A percentile compares a stretch with the other conserved stretches of the same genome.
phyloP scores from a whole-genome alignment of 2,113 vertebrate species.

The Oreocharis arfaki region DNA sequence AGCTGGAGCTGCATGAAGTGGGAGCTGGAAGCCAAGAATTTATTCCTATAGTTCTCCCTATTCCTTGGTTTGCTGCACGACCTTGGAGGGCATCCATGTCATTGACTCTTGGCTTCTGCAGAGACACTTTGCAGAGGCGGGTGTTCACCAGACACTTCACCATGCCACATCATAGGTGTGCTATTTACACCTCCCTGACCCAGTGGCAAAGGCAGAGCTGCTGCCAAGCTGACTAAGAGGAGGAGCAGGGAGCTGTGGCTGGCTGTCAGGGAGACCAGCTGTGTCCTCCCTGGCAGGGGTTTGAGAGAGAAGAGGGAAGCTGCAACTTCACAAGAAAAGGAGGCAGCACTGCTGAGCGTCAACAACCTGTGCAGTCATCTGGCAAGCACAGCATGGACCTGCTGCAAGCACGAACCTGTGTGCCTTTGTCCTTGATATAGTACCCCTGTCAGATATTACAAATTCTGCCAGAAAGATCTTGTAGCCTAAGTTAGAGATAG shows the following conservation, averaged over 20 bases:
- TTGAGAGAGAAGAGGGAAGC: not conserved
- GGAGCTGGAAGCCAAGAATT: constrained; percentile 11
- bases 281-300: not conserved
- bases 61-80: not conserved
- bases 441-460: not conserved
- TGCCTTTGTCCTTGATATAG: not conserved
- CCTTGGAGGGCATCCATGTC: not conserved
- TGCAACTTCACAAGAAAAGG: accelerated
- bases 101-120: not conserved
- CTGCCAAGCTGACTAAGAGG: not conserved
- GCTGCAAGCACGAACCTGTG: not conserved
- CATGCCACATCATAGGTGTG: accelerated
- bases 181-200: not conserved
- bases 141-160: not conserved
- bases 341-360: not conserved
- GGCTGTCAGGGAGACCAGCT: not conserved
- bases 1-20: not conserved
- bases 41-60: not conserved
- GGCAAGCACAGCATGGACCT: not conserved
- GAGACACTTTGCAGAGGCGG: not conserved
- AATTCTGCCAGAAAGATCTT: not conserved
- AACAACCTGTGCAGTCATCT: accelerated
- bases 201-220: not conserved
- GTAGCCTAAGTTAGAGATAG: not conserved
- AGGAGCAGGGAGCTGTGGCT: not conserved